Evolutionary conservation across 2,113 vertebrate genomes (phyloP).

Genomic region (Ibidorhyncha struthersii): DNA sequence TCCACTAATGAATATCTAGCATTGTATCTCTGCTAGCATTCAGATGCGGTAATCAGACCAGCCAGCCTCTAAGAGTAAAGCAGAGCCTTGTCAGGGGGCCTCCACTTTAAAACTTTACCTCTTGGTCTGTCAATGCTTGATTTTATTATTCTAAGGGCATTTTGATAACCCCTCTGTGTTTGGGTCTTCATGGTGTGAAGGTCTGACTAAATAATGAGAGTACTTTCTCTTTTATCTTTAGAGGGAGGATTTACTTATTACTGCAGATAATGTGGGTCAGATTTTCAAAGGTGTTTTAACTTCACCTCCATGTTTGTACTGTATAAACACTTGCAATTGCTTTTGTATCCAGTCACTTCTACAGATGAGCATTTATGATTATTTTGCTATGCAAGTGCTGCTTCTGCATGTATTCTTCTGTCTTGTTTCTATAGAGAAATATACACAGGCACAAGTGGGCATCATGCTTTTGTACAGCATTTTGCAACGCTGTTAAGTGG

Average conservation of each 20-base stretch:
- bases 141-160: conserved; percentile 57
- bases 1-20: conserved; percentile 22
- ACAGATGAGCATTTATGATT: conserved; percentile 26
- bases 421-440: conserved; percentile 9
- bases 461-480: neutral
- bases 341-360: conserved; percentile 41
- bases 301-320: conserved; percentile 53
- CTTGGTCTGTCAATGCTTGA: conserved; percentile 19
- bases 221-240: conserved; percentile 62
- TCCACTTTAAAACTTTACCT: conserved; percentile 62
- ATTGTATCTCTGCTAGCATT: conserved; percentile 2
- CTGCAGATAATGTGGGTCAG: conserved; percentile 35
- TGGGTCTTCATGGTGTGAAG: conserved; percentile 24
- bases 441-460: neutral
- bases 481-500: neutral
- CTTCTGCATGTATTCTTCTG: neutral
- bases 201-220: conserved; percentile 60
- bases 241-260: conserved; percentile 63
- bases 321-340: conserved; percentile 45
- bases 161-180: conserved; percentile 61
- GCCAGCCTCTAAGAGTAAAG: conserved; percentile 19
- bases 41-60: conserved; percentile 51
- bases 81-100: conserved; percentile 43
- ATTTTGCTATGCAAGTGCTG: conserved; percentile 19
- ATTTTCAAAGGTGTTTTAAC: conserved; percentile 59